Evolutionary conservation across 2,797 vertebrate species (phyloP).

Genomic region (Leuciscus waleckii): DNA sequence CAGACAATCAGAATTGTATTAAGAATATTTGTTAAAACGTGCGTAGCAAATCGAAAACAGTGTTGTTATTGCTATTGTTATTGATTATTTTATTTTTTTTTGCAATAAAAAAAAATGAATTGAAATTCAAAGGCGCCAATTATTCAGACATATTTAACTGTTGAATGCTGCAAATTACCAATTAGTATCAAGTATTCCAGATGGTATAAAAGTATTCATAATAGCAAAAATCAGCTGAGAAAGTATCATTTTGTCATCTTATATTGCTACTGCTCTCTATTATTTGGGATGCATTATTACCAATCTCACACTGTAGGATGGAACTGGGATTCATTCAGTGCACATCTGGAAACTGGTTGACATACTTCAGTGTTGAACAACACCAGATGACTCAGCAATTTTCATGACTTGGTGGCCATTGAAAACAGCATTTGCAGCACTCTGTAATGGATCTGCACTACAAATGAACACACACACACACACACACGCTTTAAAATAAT

Average conservation of each 20-base stretch:
- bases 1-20: not conserved
- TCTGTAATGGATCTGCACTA: constrained; percentile 36
- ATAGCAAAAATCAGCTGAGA: not conserved
- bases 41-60: not conserved
- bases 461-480: constrained; percentile 28
- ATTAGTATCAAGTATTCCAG: not conserved
- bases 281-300: not conserved
- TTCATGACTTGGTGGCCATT: constrained; percentile 4
- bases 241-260: not conserved
- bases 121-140: not conserved
- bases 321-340: not conserved
- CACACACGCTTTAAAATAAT: constrained; percentile 24
- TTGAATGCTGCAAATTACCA: not conserved
- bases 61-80: not conserved
- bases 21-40: not conserved
- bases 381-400: constrained; percentile 38
- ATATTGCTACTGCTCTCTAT: not conserved
- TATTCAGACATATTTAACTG: not conserved
- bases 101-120: not conserved
- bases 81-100: no score
- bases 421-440: constrained; percentile 28
- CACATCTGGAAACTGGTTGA: constrained; percentile 12
- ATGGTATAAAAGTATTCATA: not conserved
- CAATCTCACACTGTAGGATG: not conserved
- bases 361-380: constrained; percentile 16